These are phyloP conservation scores for Thereva unica DNA, from an alignment of 2,888 invertebrate genomes.

Conservation along the genomic window DNA sequence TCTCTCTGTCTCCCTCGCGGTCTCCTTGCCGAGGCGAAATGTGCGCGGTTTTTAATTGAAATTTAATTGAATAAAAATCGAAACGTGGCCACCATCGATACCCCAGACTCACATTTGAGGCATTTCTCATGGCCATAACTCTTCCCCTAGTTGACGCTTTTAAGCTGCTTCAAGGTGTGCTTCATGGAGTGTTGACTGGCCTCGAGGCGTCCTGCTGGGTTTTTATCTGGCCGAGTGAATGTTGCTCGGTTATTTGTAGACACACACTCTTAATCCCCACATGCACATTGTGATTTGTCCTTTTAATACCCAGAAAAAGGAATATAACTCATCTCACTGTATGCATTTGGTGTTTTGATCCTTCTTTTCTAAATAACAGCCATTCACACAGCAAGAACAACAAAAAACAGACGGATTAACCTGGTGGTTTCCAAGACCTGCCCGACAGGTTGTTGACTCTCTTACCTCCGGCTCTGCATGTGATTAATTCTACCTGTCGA, in stretches of 20 bases:
- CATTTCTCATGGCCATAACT: constrained; percentile 8
- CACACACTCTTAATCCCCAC: background rate
- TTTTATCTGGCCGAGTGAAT: constrained; percentile 4
- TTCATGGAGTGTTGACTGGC: constrained; percentile 23
- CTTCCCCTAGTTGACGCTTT: constrained; percentile 17
- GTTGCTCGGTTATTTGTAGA: background rate
- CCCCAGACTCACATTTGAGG: constrained; percentile 3
- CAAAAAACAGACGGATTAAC: background rate
- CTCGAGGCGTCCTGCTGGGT: constrained; percentile 19
- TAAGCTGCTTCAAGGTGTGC: constrained; percentile 17
- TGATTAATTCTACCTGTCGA: constrained; percentile 20
- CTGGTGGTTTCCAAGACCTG: background rate
- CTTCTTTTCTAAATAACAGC: constrained; percentile 1
- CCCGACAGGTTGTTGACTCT: constrained; percentile 17
- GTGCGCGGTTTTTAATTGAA: constrained; percentile 3
- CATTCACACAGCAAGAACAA: background rate
- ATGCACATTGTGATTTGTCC: constrained; percentile 7
- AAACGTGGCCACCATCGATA: constrained; percentile 11
- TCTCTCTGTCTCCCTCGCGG: no score
- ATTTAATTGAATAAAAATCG: constrained; percentile 17
- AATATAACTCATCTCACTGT: background rate
- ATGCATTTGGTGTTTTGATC: constrained; percentile 1
- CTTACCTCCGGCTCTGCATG: background rate
- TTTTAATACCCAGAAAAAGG: constrained; percentile 10
- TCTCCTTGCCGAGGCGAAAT: no score